phyloP scores from a whole-genome alignment of 64 coral and sea anemone species.

The Pachyseris speciosa region DNA sequence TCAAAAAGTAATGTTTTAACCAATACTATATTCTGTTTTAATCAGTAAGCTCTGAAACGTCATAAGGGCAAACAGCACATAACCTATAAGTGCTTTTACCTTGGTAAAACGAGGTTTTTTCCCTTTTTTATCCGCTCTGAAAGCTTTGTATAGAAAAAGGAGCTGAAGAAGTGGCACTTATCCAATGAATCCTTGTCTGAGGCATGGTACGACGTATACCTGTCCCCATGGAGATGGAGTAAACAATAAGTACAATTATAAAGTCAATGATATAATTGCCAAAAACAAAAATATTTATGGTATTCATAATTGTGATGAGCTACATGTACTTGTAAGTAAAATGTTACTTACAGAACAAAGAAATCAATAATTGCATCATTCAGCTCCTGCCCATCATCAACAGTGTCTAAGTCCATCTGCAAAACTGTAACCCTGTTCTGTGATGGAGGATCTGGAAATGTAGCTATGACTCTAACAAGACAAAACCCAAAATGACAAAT shows the following conservation, averaged over 20 bases:
- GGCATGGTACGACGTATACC: background rate
- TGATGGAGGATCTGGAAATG: constrained; percentile 42
- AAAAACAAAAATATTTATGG: background rate
- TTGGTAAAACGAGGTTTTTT: background rate
- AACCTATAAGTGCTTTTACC: no score
- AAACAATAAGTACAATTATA: background rate
- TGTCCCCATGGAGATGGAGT: no score
- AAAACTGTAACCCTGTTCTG: constrained; percentile 45
- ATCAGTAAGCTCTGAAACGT: no score
- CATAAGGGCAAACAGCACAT: background rate
- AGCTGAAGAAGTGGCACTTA: constrained; percentile 43
- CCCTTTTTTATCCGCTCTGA: constrained; percentile 24
- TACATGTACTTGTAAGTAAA: background rate
- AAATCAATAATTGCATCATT: constrained; percentile 54
- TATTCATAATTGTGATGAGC: background rate
- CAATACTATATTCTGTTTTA: no score
- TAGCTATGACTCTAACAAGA: constrained; percentile 17
- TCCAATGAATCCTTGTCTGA: background rate
- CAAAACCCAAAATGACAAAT: background rate
- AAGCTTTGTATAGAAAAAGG: constrained; percentile 55
- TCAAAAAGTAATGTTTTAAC: no score
- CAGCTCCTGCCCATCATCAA: constrained; percentile 49
- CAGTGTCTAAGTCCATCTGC: constrained; percentile 39
- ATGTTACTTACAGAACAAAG: constrained; percentile 38
- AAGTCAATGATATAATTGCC: background rate